A percentile compares a stretch with the other conserved stretches of the same genome.
Conservation (phyloP, 2,888 invertebrate species). For the Latheticus oryzae region DNA sequence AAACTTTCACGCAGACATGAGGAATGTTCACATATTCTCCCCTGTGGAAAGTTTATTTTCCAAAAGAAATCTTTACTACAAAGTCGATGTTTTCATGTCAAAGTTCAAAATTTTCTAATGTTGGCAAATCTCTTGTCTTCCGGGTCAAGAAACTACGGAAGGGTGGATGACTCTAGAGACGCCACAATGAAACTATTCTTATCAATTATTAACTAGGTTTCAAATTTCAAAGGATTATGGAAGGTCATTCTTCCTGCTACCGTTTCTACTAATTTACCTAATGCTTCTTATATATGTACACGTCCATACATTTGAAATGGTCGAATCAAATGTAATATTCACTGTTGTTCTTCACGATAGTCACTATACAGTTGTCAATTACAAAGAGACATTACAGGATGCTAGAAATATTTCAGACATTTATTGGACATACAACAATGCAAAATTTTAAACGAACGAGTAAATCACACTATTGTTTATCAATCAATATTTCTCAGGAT, state of each 20-base stretch:
- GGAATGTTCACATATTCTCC: conserved; percentile 24
- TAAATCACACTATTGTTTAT: no score
- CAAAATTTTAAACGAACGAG: no score
- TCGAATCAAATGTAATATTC: no score
- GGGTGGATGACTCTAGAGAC: conserved; percentile 11
- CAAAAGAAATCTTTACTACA: conserved; percentile 29
- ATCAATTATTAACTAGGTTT: conserved; percentile 19
- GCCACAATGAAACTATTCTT: conserved; percentile 19
- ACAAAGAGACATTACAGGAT: no score
- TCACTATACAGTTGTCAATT: no score
- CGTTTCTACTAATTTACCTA: no score
- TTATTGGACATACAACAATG: no score
- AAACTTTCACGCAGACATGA: conserved; percentile 33
- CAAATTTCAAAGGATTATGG: conserved; percentile 12
- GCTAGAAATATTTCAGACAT: no score
- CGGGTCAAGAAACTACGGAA: neutral
- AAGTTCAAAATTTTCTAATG: conserved; percentile 1
- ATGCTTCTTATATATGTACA: no score
- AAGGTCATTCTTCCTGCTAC: conserved; percentile 13
- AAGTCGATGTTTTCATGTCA: conserved; percentile 12
- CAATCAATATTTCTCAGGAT: no score
- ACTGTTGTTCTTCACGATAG: no score
- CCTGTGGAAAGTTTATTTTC: conserved; percentile 34
- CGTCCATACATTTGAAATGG: no score
- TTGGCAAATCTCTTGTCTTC: neutral